These are phyloP conservation scores for Sminthurides aquaticus DNA, from an alignment of 2,888 invertebrate species.

Conservation along the genomic window DNA sequence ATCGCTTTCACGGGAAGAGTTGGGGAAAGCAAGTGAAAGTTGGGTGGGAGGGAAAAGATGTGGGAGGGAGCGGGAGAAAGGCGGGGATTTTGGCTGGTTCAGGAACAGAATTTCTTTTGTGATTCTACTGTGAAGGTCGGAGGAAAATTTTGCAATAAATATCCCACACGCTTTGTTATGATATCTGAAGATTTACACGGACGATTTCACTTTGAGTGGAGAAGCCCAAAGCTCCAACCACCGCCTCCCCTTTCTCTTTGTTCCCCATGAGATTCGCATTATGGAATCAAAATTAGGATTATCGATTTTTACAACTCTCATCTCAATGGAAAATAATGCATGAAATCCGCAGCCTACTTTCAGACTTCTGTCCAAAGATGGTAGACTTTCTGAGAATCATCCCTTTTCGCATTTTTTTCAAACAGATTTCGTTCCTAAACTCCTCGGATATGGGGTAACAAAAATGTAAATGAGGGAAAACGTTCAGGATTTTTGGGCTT, in stretches of 20 bases:
- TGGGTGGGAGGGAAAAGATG: too few species aligned
- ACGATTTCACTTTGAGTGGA: not conserved
- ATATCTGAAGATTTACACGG: not conserved
- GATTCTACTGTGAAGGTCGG: not conserved
- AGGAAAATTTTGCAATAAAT: not conserved
- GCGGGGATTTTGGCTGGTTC: too few species aligned
- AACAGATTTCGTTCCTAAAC: not conserved
- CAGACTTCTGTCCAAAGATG: too few species aligned
- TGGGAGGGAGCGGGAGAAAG: too few species aligned
- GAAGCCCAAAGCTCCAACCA: not conserved
- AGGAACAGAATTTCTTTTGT: too few species aligned
- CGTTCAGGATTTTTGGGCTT: not conserved
- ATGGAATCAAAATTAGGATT: not conserved
- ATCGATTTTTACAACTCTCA: not conserved
- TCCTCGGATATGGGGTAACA: too few species aligned
- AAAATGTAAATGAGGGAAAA: too few species aligned
- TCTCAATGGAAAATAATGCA: not conserved
- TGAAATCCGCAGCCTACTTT: too few species aligned
- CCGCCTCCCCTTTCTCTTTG: not conserved
- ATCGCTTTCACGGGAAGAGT: too few species aligned
- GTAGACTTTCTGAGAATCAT: too few species aligned
- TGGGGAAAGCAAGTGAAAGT: too few species aligned
- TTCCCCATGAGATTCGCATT: not conserved
- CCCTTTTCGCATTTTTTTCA: not conserved
- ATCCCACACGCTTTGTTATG: not conserved